Conservation (phyloP, 2,888 invertebrate genomes). For the Zygothrica quintamaculata region DNA sequence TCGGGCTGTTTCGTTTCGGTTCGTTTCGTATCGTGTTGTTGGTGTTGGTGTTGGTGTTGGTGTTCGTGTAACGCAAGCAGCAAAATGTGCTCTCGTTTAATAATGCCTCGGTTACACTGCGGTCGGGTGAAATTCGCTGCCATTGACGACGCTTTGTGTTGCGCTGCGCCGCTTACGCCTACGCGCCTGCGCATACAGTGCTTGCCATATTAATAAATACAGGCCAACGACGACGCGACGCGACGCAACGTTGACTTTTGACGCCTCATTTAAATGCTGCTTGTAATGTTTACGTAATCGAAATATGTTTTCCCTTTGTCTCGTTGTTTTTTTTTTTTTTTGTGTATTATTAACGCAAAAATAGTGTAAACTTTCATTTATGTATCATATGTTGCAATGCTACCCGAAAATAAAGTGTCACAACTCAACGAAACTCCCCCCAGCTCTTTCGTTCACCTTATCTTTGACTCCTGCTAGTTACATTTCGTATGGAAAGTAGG, state of each 20-base stretch:
- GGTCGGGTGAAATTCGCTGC: constrained; percentile 70
- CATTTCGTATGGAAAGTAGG: background rate
- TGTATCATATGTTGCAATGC: constrained; percentile 62
- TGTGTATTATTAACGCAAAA: constrained; percentile 53
- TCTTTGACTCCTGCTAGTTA: constrained; percentile 10
- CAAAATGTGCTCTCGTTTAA: constrained; percentile 66
- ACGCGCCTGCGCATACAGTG: constrained; percentile 58
- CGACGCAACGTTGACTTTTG: too few relatives aligned
- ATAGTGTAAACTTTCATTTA: constrained; percentile 72
- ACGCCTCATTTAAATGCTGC: constrained; percentile 37
- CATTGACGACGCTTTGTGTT: constrained; percentile 11
- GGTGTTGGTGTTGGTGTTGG: too few relatives aligned
- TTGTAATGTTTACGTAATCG: constrained; percentile 60
- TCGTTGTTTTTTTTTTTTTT: constrained; percentile 53
- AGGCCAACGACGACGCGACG: constrained; percentile 33
- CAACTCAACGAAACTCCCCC: constrained; percentile 13
- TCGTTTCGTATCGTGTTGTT: too few relatives aligned
- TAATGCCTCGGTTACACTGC: constrained; percentile 44
- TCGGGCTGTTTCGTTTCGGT: constrained; percentile 32
- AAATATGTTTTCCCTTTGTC: constrained; percentile 72
- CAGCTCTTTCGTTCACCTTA: background rate
- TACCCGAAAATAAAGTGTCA: too few relatives aligned
- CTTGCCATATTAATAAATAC: constrained; percentile 46
- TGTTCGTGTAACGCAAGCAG: constrained; percentile 30
- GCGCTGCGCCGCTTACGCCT: constrained; percentile 43